phyloP scores from a whole-genome alignment of 2,888 invertebrate species.

The Cordilura impudica region DNA sequence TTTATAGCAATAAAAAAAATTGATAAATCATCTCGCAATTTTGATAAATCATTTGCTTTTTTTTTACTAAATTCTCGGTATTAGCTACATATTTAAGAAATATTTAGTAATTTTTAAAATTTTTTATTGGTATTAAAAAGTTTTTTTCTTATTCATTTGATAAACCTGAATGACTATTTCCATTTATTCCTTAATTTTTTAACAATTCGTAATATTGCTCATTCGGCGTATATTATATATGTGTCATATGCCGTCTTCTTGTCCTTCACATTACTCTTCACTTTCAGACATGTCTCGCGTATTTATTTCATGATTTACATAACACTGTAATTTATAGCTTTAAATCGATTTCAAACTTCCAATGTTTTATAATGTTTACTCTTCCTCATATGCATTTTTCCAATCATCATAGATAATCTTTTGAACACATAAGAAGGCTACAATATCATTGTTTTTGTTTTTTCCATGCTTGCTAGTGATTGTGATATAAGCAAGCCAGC shows the following conservation, averaged over 20 bases:
- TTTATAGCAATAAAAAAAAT: too few relatives aligned
- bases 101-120: too few relatives aligned
- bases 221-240: too few relatives aligned
- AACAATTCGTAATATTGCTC: too few relatives aligned
- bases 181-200: conserved; percentile 4
- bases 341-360: conserved; percentile 40
- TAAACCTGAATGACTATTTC: not conserved
- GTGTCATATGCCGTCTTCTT: not conserved
- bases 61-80: too few relatives aligned
- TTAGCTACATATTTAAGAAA: too few relatives aligned
- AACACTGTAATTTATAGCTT: conserved; percentile 27
- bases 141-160: too few relatives aligned
- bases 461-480: not conserved
- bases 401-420: conserved; percentile 54
- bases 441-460: not conserved
- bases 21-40: too few relatives aligned
- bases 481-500: not conserved
- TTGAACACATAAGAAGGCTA: conserved; percentile 27
- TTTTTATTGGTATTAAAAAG: too few relatives aligned
- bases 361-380: conserved; percentile 17
- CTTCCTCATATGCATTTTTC: conserved; percentile 31
- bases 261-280: conserved; percentile 28
- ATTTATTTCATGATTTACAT: conserved; percentile 47
- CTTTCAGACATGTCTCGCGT: conserved; percentile 57
- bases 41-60: too few relatives aligned